Conservation (phyloP, 2,113 vertebrate species). For the Chitala chitala region DNA sequence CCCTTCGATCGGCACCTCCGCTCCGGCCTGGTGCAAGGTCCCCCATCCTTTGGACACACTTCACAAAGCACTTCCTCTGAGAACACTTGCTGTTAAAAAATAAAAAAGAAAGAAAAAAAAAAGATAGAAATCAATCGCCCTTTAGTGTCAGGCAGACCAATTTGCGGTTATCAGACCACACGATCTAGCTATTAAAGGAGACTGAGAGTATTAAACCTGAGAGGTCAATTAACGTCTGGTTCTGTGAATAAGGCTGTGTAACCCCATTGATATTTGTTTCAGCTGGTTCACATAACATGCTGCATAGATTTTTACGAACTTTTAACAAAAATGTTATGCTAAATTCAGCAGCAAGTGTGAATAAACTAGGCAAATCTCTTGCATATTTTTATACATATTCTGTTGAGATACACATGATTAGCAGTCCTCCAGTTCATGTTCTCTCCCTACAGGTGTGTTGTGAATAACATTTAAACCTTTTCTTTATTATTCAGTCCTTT, state of each 20-base stretch:
- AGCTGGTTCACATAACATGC: not conserved
- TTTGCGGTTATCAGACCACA: constrained; percentile 9
- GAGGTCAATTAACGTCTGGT: constrained; percentile 3
- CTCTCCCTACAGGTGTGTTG: no score
- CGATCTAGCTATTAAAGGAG: constrained; percentile 2
- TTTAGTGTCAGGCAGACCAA: not conserved
- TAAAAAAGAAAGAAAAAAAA: no score
- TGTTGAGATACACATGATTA: no score
- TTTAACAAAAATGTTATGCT: no score
- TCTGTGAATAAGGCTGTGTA: not conserved
- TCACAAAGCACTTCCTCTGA: constrained; percentile 1
- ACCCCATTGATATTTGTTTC: not conserved
- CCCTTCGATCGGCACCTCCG: not conserved
- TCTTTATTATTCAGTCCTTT: no score
- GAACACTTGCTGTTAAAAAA: not conserved
- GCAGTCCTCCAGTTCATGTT: no score
- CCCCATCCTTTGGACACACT: not conserved
- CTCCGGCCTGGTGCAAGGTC: not conserved
- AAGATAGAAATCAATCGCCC: constrained; percentile 21
- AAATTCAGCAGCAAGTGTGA: not conserved
- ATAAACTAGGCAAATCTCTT: no score
- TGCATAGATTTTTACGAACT: not conserved
- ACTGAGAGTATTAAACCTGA: not conserved
- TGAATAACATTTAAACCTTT: no score
- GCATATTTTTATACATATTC: no score